These are phyloP conservation scores for Phrynosoma blainvillii DNA, from an alignment of 2,113 vertebrate species.

Conservation along the genomic window DNA sequence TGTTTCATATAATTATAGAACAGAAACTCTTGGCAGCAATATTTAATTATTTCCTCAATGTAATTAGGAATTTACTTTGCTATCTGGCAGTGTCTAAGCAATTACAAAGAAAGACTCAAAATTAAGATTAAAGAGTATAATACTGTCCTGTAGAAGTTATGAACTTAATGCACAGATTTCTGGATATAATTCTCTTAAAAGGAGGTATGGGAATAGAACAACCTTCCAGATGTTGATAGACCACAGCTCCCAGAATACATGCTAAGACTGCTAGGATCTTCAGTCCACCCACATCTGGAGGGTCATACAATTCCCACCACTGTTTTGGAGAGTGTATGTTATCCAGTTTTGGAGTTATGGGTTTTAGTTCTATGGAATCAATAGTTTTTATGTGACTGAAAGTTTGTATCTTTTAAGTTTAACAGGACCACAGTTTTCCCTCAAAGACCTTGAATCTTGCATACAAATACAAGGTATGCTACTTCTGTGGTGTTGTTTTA, in stretches of 20 bases:
- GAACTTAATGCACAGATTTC: neutral
- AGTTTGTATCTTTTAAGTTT: neutral
- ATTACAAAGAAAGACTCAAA: slow-evolving; percentile 1
- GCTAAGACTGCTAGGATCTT: no score
- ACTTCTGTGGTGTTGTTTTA: neutral
- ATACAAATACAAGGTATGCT: no score
- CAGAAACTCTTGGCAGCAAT: slow-evolving; percentile 16
- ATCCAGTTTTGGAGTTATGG: neutral
- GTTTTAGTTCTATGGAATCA: neutral
- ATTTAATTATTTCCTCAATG: neutral
- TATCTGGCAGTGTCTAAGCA: neutral
- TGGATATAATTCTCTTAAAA: neutral
- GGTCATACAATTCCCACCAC: no score
- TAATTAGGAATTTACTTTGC: slow-evolving; percentile 13
- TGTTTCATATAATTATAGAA: slow-evolving; percentile 2
- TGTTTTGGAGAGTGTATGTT: neutral
- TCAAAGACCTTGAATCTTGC: neutral
- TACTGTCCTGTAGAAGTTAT: neutral
- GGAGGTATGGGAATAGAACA: no score
- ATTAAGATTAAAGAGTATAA: neutral
- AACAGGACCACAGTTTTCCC: neutral
- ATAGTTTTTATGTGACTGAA: neutral
- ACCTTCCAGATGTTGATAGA: no score
- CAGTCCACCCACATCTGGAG: no score
- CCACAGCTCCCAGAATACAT: no score